These are phyloP conservation scores for Zeus faber DNA, from an alignment of 2,113 vertebrate genomes.

Conservation along the genomic window DNA sequence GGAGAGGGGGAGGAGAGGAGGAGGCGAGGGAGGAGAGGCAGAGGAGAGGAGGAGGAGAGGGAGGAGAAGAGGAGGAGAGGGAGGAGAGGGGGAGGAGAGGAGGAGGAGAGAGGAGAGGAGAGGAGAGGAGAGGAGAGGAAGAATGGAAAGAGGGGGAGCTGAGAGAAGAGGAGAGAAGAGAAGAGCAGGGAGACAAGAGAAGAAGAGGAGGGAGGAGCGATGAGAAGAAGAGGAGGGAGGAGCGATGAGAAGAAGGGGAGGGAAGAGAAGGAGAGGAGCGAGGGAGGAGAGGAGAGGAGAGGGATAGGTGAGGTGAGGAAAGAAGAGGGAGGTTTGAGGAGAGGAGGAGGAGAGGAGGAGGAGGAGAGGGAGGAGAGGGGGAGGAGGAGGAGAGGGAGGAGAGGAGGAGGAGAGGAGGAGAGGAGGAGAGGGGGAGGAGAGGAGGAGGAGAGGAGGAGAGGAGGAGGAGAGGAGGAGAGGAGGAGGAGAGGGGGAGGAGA, in stretches of 20 bases:
- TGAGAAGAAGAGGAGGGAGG: too few species aligned
- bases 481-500: not conserved
- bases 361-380: not conserved
- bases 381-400: not conserved
- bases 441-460: too few species aligned
- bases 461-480: too few species aligned
- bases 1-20: not conserved
- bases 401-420: too few species aligned
- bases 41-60: too few species aligned
- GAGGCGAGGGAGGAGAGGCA: not conserved
- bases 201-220: too few species aligned
- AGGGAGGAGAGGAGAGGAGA: conserved; percentile 1
- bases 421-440: too few species aligned
- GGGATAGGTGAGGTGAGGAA: not conserved
- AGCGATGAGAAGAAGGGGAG: too few species aligned
- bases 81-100: too few species aligned
- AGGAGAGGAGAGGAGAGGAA: not conserved
- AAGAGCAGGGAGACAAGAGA: not conserved
- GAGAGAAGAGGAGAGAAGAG: not conserved
- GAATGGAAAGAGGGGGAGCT: not conserved
- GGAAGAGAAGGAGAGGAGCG: too few species aligned
- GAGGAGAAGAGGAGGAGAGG: too few species aligned
- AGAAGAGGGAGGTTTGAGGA: not conserved
- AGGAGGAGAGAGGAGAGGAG: too few species aligned
- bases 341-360: not conserved